phyloP scores from a whole-genome alignment of 2,113 vertebrate genomes.

The Paraplagusia blochii region DNA sequence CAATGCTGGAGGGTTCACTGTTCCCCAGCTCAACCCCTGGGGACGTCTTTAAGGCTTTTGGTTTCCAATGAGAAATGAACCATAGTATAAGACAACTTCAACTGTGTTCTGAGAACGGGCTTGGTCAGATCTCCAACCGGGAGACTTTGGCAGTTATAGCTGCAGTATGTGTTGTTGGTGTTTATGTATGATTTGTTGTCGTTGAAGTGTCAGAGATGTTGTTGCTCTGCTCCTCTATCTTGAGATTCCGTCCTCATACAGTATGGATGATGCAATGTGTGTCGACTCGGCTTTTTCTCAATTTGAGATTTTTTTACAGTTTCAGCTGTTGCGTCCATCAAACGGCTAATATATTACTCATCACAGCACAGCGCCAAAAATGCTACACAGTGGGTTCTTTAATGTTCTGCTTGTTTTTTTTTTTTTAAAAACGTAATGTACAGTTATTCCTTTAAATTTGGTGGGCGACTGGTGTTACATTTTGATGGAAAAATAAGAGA shows the following conservation, averaged over 20 bases:
- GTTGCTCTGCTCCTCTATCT: not conserved
- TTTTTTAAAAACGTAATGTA: too few species aligned
- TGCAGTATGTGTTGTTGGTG: not conserved
- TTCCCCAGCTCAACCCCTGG: conserved; percentile 14
- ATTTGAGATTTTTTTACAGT: too few species aligned
- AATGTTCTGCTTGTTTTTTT: too few species aligned
- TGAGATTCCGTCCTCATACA: not conserved
- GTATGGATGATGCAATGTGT: too few species aligned
- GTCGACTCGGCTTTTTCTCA: too few species aligned
- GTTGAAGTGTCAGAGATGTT: not conserved
- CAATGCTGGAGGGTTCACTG: conserved; percentile 8
- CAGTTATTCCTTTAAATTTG: too few species aligned
- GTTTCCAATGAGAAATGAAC: conserved; percentile 19
- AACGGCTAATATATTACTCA: too few species aligned
- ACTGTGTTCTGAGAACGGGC: conserved; percentile 9
- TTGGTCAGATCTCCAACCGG: not conserved
- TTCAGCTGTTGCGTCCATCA: too few species aligned
- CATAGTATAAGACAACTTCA: conserved; percentile 16
- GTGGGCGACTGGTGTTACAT: too few species aligned
- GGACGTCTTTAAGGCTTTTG: conserved; percentile 11
- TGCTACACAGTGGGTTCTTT: too few species aligned
- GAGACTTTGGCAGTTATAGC: conserved; percentile 7
- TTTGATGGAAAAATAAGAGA: too few species aligned
- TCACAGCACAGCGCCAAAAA: too few species aligned
- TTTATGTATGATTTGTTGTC: not conserved